Evolutionary conservation across 2,888 invertebrate genomes (phyloP).

Genomic region (Physocephala rufipes): DNA sequence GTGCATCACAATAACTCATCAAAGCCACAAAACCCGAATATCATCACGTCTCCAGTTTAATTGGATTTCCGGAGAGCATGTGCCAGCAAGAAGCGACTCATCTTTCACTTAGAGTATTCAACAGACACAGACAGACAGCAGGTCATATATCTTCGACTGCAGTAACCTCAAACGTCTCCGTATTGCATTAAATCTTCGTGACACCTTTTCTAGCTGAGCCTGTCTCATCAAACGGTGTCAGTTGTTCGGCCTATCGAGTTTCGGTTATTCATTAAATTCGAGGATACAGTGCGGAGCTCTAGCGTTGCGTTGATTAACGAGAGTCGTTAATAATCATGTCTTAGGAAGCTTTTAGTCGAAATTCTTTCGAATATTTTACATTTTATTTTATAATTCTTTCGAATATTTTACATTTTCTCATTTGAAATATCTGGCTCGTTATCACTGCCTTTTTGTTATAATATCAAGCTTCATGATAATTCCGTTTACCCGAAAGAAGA

Average conservation of each 20-base stretch:
- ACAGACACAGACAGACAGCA: neutral
- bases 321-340: constrained; percentile 24
- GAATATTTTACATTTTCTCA: neutral
- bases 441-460: neutral
- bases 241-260: neutral
- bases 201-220: constrained; percentile 17
- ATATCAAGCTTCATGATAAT: neutral
- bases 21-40: constrained; percentile 5
- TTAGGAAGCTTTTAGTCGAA: constrained; percentile 16
- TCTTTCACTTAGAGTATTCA: neutral
- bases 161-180: constrained; percentile 1
- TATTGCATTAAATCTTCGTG: constrained; percentile 28
- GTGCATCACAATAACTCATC: neutral
- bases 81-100: neutral
- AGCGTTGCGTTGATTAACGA: constrained; percentile 2
- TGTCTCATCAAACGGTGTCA: neutral
- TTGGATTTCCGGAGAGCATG: constrained; percentile 16
- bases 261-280: neutral
- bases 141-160: constrained; percentile 11
- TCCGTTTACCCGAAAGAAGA: neutral
- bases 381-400: neutral
- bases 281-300: too few species aligned
- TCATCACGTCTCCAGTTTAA: constrained; percentile 26
- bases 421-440: neutral
- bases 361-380: constrained; percentile 25